Evolutionary conservation across 2,888 invertebrate genomes (phyloP).

Genomic region (Geotrupes spiniger): DNA sequence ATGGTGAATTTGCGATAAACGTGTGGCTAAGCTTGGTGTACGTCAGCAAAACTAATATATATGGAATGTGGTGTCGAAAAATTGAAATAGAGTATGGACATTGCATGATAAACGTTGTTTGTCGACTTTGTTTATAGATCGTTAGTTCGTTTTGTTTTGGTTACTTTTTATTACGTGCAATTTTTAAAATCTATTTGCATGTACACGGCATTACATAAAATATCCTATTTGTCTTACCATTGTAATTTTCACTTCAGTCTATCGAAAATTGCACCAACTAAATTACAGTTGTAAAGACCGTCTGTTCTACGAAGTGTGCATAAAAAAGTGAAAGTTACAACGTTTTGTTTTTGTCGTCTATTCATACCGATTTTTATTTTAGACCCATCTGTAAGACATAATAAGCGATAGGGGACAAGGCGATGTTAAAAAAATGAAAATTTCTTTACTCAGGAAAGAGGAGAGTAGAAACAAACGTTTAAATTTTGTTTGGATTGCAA

Average conservation of each 20-base stretch:
- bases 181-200: too few species aligned
- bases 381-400: conserved; percentile 21
- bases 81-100: background rate
- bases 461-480: conserved; percentile 1
- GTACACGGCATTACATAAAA: too few species aligned
- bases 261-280: too few species aligned
- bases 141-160: conserved; percentile 6
- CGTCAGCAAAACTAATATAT: too few species aligned
- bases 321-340: too few species aligned
- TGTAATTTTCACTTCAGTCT: too few species aligned
- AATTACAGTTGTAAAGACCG: too few species aligned
- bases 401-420: conserved; percentile 12
- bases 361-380: conserved; percentile 6
- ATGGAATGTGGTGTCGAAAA: background rate
- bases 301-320: too few species aligned
- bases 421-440: background rate
- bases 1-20: background rate
- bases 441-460: conserved; percentile 8
- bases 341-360: background rate
- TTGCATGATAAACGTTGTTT: background rate
- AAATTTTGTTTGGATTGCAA: background rate
- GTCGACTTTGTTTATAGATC: conserved; percentile 1
- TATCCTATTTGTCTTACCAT: too few species aligned
- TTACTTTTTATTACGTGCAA: conserved; percentile 20
- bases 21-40: too few species aligned